phyloP scores from a whole-genome alignment of 2,113 vertebrate species.

The Channa argus region DNA sequence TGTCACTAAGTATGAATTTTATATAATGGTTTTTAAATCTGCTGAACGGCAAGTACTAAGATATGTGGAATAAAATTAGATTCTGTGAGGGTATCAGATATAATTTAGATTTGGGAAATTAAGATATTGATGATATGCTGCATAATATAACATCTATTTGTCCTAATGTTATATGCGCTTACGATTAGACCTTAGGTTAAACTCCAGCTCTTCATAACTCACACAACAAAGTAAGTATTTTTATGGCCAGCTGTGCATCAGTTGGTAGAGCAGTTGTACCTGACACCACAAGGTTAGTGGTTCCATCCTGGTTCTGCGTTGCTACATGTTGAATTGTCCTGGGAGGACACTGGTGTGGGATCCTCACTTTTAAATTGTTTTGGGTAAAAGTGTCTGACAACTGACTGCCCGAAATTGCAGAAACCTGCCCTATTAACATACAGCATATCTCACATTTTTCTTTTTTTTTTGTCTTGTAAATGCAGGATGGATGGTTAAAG shows the following conservation, averaged over 20 bases:
- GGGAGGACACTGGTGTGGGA: too few species aligned
- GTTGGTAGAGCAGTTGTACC: too few species aligned
- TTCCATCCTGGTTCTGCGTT: too few species aligned
- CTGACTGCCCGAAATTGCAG: neutral
- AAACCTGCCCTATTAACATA: neutral
- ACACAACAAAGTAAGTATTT: neutral
- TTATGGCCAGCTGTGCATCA: too few species aligned
- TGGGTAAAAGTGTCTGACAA: too few species aligned
- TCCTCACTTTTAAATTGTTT: too few species aligned
- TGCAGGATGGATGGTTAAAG: conserved; percentile 10
- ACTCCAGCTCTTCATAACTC: conserved; percentile 1
- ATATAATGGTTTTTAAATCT: conserved; percentile 21
- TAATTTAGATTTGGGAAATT: too few species aligned
- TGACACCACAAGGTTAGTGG: too few species aligned
- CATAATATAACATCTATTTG: neutral
- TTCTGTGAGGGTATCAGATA: neutral
- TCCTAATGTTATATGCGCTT: neutral
- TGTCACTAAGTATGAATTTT: conserved; percentile 31
- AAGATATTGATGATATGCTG: neutral
- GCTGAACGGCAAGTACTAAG: conserved; percentile 32
- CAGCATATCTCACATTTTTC: conserved; percentile 9
- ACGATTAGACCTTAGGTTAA: neutral
- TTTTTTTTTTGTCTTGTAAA: conserved; percentile 20
- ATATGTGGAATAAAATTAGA: conserved; percentile 10
- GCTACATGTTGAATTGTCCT: too few species aligned